Evolutionary conservation across 1,140 invertebrate genomes (phyloP), one percentile per base, ranked within the genome.

Genomic region (Cotesia vestalis): DNA sequence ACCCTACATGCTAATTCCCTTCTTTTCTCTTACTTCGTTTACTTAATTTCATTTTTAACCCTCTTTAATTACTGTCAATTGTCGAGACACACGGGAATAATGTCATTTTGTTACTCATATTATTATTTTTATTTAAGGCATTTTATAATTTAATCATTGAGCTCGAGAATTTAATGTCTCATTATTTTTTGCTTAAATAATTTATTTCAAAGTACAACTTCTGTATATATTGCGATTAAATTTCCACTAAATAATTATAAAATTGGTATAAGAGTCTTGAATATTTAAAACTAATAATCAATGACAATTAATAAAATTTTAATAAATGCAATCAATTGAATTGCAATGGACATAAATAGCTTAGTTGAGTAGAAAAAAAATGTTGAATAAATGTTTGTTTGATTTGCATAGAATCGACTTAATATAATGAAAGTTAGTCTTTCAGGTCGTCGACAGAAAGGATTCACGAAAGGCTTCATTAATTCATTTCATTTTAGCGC

Each of bases 31-130:
- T 76, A 77, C 72, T 79, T 27, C 80, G 73, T 74, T 73, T 77
- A 80, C 79, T 85, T 85, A 85, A 86, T 86, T 86, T 82, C 79
- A 80, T 83, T 84, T 79, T 78, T 77, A 73, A 46, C 40, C 77
- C 75, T 60, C 83, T 84, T 86, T 84, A 85, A 85, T 86, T 85
- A 84, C 83, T 80, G 82, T 78, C 83, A 86, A 86, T 86, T 86
- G 83, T 81, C 81, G 79, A 79, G 77, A 77, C 77, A 80, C 80
- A 83, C 81, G 78, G 80, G 80, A 86, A 86, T 85, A 83, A 85
- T 83, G 81, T 84, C 80, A 84, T 84, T 85, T 85, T 76, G 75
- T 74, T 51, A 59, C 63, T 27, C 4, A 3, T 61, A 12, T 62
- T 11, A 36, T 20, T 55, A 20, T 46, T 46, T 6, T 46, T 46